Evolutionary conservation across 2,113 vertebrate species (phyloP).

Genomic region (Mustela nigripes): DNA sequence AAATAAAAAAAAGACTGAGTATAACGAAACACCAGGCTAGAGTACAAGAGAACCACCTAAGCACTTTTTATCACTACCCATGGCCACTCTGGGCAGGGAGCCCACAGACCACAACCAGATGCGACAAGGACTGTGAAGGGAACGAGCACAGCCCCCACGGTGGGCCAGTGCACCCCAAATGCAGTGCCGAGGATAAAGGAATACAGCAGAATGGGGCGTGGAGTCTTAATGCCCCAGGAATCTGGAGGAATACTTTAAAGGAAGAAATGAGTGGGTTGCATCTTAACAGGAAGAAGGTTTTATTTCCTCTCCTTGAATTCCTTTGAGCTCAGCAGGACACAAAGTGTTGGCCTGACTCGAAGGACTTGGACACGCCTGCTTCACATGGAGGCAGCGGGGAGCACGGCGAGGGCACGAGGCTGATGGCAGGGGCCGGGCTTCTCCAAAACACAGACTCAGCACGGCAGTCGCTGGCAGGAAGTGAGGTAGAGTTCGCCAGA

Average conservation of each 20-base stretch:
- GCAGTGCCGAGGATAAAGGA: not conserved
- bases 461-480: not conserved
- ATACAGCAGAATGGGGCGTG: not conserved
- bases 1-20: not conserved
- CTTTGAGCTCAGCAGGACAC: slow-evolving; percentile 75
- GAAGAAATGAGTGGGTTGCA: not conserved
- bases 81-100: not conserved
- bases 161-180: too few relatives aligned
- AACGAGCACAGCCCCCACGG: accelerated
- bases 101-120: not conserved
- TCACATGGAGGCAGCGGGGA: not conserved
- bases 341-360: slow-evolving; percentile 40
- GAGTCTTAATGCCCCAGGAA: not conserved
- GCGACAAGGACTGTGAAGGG: accelerated
- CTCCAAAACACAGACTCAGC: slow-evolving; percentile 52
- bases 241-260: not conserved
- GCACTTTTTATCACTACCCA: not conserved
- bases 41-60: not conserved
- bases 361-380: not conserved
- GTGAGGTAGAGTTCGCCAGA: slow-evolving; percentile 9
- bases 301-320: slow-evolving; percentile 68
- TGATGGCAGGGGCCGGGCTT: slow-evolving; percentile 53
- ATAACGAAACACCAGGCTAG: not conserved
- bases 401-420: not conserved
- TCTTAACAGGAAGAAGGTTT: not conserved